phyloP scores from a whole-genome alignment of 2,888 invertebrate species.

The Papilio gigon region DNA sequence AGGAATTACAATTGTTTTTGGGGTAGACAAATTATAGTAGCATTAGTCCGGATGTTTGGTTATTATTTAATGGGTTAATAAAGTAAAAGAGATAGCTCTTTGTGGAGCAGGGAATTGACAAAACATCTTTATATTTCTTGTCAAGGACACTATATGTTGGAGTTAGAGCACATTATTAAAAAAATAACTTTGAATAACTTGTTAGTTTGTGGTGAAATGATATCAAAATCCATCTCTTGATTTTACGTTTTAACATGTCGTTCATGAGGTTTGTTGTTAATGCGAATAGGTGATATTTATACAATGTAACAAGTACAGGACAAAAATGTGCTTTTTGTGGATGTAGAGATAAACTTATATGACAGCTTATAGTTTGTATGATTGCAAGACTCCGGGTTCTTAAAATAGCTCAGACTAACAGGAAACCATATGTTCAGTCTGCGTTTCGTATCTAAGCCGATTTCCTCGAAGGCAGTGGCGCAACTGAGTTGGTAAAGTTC shows the following conservation, averaged over 20 bases:
- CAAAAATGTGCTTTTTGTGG: too few relatives aligned
- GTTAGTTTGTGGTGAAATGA: too few relatives aligned
- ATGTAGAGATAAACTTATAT: too few relatives aligned
- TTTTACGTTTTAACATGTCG: too few relatives aligned
- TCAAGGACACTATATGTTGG: too few relatives aligned
- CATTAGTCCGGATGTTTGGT: background rate
- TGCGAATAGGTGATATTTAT: too few relatives aligned
- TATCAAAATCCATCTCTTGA: too few relatives aligned
- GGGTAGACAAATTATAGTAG: constrained; percentile 10
- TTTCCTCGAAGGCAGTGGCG: constrained; percentile 17
- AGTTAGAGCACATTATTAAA: too few relatives aligned
- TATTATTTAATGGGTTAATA: background rate
- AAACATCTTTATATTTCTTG: background rate
- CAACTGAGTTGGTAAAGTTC: constrained; percentile 11
- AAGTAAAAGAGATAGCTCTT: background rate
- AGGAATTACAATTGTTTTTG: constrained; percentile 19
- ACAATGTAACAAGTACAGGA: too few relatives aligned
- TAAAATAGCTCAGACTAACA: constrained; percentile 34
- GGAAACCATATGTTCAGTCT: constrained; percentile 36
- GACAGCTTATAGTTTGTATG: constrained; percentile 9
- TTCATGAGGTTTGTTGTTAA: too few relatives aligned
- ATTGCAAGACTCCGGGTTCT: background rate
- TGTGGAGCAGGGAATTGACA: background rate
- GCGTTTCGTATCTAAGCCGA: constrained; percentile 30
- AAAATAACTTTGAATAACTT: too few relatives aligned